Evolutionary conservation across 2,113 vertebrate species (phyloP), one percentile per base, ranked within the genome.

Genomic region (Dipodomys ordii): DNA sequence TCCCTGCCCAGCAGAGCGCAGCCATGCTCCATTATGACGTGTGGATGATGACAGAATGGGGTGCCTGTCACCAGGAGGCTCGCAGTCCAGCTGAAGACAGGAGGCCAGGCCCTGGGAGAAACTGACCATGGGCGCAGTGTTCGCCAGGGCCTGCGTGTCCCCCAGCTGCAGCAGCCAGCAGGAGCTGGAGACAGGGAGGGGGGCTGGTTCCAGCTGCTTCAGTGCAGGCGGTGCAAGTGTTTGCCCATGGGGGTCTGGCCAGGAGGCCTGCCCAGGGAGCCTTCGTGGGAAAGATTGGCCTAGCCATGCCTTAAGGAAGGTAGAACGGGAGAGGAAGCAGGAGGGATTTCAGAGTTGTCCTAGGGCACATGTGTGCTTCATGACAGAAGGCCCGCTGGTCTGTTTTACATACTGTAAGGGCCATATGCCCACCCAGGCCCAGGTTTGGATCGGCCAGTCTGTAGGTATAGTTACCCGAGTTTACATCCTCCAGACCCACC

Each of bases 101-200:
- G 44, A 81, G 39, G 53, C 68, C 46, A 2, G 1, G 18, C 7
- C 4, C 13, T 25, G 49, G 71, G 9, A 35, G 28, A 25, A 25
- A 19, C 77, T 76, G 28, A 18, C 80, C 5, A 90, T 96, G 95
- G 94, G 92, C 15, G 0, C 62, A 0, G 20, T 81, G 88, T 86
- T 78, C 0, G 69, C 92, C 53, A 93, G 44, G 90, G 44, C 73
- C 49, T 23, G 7, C 0, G 44, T 92, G 68, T 71, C 60, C 27
- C 88, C 85, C 64, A 9, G 16, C 39, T 27, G 79, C 83, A 25
- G 19, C 19, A 7, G 73, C 62, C 89, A 79, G 23, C 60, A 76
- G 11, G 73, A 94, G 15, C 46, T 67, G 0, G 2, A 12, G 6
- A 27, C 28, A 15, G 16, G 64, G 28, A 22, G 39, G 28, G 13